Conservation (phyloP, 1,140 invertebrate genomes). For the Drosophila erecta region DNA sequence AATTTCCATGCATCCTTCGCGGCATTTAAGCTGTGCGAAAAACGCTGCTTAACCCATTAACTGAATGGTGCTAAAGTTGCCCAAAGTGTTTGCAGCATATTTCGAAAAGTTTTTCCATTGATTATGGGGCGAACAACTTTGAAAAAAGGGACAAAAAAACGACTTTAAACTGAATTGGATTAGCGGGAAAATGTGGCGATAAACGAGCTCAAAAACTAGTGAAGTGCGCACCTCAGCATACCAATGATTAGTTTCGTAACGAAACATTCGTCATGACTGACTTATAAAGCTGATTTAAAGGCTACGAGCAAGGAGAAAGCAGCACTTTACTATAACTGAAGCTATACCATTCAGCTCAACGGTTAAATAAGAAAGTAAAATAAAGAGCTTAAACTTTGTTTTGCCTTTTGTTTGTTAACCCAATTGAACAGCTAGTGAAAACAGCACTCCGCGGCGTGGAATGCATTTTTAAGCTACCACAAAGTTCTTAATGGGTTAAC, state of each 20-base stretch:
- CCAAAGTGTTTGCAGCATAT: constrained; percentile 24
- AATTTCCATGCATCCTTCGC: constrained; percentile 39
- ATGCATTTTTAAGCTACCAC: constrained; percentile 16
- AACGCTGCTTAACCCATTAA: constrained; percentile 42
- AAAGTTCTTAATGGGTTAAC: constrained; percentile 41
- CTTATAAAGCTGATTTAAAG: no score
- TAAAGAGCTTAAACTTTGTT: constrained; percentile 4
- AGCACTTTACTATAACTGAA: no score
- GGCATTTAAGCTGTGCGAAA: constrained; percentile 38
- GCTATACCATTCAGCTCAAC: no score
- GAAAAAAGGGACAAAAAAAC: constrained; percentile 1
- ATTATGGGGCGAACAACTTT: constrained; percentile 16
- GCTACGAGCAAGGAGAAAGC: no score
- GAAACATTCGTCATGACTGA: no score
- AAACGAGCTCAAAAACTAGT: background rate
- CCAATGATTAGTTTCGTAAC: background rate
- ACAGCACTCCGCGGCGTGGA: background rate
- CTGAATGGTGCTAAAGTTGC: constrained; percentile 29
- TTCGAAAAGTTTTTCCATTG: constrained; percentile 26
- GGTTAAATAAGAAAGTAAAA: background rate
- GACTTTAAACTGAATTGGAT: background rate
- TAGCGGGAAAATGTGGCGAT: background rate
- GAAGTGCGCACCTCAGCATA: no score
- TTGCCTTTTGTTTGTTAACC: constrained; percentile 9
- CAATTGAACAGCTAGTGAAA: background rate